Evolutionary conservation across 2,888 invertebrate genomes (phyloP).

Genomic region (Oligia latruncula): DNA sequence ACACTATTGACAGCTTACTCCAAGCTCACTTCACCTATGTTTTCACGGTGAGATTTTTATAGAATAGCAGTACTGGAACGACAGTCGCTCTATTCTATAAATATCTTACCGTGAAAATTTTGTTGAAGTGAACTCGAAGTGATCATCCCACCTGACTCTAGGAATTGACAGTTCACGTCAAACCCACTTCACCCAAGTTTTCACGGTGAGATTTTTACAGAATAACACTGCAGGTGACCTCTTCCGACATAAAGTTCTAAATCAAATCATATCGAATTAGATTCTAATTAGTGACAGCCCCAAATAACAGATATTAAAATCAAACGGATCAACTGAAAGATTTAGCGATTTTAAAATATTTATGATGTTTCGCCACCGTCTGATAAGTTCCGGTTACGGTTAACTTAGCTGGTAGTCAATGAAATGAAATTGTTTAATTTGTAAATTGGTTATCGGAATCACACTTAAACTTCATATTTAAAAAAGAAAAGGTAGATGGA

Average conservation of each 20-base stretch:
- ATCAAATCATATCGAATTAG: slow-evolving; percentile 8
- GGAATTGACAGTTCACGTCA: not conserved
- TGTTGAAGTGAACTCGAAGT: no score
- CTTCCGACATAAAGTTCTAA: slow-evolving; percentile 1
- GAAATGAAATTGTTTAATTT: not conserved
- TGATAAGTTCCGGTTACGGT: not conserved
- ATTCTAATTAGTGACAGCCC: not conserved
- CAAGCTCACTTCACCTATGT: no score
- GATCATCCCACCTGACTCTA: no score
- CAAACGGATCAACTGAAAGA: not conserved
- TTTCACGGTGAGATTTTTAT: no score
- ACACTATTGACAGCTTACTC: no score
- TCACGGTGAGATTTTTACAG: not conserved
- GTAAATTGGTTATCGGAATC: not conserved
- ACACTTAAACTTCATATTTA: not conserved
- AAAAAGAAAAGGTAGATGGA: not conserved
- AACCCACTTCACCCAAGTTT: not conserved
- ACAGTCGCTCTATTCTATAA: no score
- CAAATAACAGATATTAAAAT: not conserved
- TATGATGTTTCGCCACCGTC: not conserved
- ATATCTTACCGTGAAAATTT: no score
- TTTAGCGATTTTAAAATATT: slow-evolving; percentile 1
- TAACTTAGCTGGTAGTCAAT: not conserved
- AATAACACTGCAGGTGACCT: not conserved
- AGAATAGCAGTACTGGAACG: no score